Percentiles rank a stretch among this genome's conserved stretches.
These are phyloP conservation scores for Prionchulus punctatus DNA, from an alignment of 2,888 invertebrate species.

Conservation along the genomic window DNA sequence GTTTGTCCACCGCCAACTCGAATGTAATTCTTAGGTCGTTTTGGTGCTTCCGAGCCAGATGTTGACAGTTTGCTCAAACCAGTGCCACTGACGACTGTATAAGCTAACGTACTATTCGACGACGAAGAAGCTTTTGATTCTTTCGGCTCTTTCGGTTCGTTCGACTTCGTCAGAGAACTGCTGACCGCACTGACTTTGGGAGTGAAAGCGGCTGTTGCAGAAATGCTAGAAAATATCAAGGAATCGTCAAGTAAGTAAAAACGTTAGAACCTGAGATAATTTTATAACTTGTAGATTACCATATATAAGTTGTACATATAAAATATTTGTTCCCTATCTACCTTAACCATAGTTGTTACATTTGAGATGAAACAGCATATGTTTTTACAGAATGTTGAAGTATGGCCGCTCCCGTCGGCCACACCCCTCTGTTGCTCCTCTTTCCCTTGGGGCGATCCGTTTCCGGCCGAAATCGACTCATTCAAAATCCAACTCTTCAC, in stretches of 20 bases:
- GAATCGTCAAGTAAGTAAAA: too few relatives aligned
- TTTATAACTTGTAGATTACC: too few relatives aligned
- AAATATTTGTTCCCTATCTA: too few relatives aligned
- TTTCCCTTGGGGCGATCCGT: not conserved
- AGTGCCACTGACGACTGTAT: not conserved
- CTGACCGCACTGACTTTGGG: too few relatives aligned
- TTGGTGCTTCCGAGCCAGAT: not conserved
- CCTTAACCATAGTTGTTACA: too few relatives aligned
- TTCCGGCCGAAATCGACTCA: not conserved
- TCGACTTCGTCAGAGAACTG: not conserved
- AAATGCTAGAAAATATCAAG: too few relatives aligned
- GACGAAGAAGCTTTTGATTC: not conserved
- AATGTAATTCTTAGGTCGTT: constrained; percentile 49
- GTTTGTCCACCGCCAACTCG: constrained; percentile 79
- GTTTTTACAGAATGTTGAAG: too few relatives aligned
- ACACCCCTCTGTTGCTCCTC: not conserved
- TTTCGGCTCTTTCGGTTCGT: not conserved
- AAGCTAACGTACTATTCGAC: not conserved
- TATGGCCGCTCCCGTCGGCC: not conserved
- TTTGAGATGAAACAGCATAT: too few relatives aligned
- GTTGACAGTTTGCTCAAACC: not conserved
- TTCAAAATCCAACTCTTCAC: constrained; percentile 1
- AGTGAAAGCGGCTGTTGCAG: too few relatives aligned
- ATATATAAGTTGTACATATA: too few relatives aligned
- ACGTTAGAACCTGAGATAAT: too few relatives aligned